Evolutionary conservation across 2,888 invertebrate genomes (phyloP).

Genomic region (Ophion ventricosus): DNA sequence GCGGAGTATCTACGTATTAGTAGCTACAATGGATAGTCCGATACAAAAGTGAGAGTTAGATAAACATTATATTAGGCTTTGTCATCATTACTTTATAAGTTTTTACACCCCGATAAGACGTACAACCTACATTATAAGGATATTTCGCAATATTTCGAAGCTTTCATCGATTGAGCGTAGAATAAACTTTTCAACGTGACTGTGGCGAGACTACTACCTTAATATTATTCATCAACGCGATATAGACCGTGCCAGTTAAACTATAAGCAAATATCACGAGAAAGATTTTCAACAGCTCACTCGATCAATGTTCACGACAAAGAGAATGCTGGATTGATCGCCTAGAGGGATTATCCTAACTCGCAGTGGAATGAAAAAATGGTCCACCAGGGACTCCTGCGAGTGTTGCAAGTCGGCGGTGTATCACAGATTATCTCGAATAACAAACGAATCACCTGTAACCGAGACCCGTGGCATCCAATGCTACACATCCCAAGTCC

Average conservation of each 20-base stretch:
- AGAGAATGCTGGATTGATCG: not conserved
- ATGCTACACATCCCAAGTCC: slow-evolving; percentile 44
- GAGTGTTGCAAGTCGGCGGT: slow-evolving; percentile 7
- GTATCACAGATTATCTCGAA: slow-evolving; percentile 39
- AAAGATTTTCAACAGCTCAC: not conserved
- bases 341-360: slow-evolving; percentile 8
- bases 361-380: slow-evolving; percentile 5
- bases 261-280: not conserved
- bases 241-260: no score
- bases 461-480: slow-evolving; percentile 77
- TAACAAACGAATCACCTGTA: slow-evolving; percentile 70
- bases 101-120: no score
- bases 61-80: no score
- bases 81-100: no score
- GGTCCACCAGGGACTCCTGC: slow-evolving; percentile 9
- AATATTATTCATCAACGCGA: slow-evolving; percentile 30
- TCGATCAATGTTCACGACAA: slow-evolving; percentile 14
- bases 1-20: no score
- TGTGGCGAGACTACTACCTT: no score
- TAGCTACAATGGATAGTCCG: no score
- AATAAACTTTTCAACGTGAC: no score
- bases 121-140: no score
- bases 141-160: no score
- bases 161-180: no score
- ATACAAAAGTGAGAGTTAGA: no score